phyloP scores from a whole-genome alignment of 2,888 invertebrate genomes.

The Melanchra persicariae region DNA sequence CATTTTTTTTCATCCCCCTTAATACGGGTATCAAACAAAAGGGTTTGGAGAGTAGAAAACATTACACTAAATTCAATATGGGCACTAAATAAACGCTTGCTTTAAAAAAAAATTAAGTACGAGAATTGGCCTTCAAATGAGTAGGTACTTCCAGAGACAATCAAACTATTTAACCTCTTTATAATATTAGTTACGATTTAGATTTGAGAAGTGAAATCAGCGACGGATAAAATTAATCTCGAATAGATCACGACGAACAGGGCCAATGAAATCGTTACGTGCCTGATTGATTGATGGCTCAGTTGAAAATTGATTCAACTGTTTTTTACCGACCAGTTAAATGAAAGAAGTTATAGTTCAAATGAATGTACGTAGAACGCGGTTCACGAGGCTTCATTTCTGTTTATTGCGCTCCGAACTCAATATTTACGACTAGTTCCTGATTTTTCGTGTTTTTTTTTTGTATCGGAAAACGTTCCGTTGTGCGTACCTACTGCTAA shows the following conservation, averaged over 20 bases:
- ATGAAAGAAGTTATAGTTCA: conserved; percentile 65
- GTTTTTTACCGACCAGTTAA: conserved; percentile 59
- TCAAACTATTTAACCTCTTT: no score
- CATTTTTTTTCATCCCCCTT: no score
- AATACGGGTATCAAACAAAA: no score
- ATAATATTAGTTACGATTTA: neutral
- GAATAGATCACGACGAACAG: conserved; percentile 48
- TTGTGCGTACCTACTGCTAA: neutral
- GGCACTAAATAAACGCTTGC: no score
- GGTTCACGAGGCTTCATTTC: conserved; percentile 27
- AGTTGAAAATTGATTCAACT: conserved; percentile 70
- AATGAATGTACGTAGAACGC: conserved; percentile 28
- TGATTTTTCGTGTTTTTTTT: conserved; percentile 24
- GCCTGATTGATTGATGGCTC: conserved; percentile 70
- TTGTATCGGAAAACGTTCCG: conserved; percentile 27
- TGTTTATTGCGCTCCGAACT: conserved; percentile 33
- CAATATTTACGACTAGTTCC: conserved; percentile 26
- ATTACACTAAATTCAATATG: no score
- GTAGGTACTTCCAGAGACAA: no score
- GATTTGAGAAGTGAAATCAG: conserved; percentile 55
- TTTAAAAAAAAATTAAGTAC: no score
- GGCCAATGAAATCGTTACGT: conserved; percentile 54
- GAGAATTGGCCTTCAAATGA: no score
- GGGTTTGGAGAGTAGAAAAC: no score
- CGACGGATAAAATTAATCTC: conserved; percentile 59